These are phyloP conservation scores for Mirza zaza DNA, from an alignment of 2,113 vertebrate species.

Conservation along the genomic window DNA sequence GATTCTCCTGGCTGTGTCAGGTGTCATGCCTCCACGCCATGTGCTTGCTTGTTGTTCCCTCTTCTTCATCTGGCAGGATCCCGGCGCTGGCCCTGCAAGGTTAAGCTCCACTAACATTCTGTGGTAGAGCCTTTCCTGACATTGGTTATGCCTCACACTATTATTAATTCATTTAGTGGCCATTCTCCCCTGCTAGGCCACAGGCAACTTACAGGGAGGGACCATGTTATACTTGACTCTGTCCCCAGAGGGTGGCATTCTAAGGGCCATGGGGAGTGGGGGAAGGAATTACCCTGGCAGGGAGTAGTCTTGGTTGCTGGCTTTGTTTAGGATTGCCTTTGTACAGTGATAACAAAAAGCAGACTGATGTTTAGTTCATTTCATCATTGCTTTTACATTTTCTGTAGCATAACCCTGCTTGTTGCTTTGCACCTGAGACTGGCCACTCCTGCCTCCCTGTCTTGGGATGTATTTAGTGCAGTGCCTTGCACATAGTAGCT, in stretches of 20 bases:
- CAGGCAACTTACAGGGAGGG: not conserved
- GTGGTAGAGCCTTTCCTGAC: not conserved
- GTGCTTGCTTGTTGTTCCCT: not conserved
- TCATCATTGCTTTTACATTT: not conserved
- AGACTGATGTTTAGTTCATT: not conserved
- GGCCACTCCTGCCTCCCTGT: no score
- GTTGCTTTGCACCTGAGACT: not conserved
- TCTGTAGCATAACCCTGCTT: no score
- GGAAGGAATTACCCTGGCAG: not conserved
- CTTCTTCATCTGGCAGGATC: not conserved
- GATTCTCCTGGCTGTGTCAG: accelerated
- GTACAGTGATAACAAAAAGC: not conserved
- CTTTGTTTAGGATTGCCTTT: not conserved
- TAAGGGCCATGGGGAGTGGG: not conserved
- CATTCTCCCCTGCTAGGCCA: not conserved
- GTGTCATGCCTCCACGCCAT: not conserved
- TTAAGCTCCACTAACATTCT: not conserved
- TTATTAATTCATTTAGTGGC: not conserved
- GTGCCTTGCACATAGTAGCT: not conserved
- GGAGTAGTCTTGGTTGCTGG: not conserved
- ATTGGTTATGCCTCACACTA: not conserved
- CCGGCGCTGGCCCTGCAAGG: not conserved
- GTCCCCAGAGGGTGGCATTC: not conserved
- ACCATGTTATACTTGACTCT: not conserved
- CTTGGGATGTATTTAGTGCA: not conserved